Evolutionary conservation across 2,888 invertebrate genomes (phyloP), one percentile per base, ranked within the genome.

Genomic region (Sesia apiformis): DNA sequence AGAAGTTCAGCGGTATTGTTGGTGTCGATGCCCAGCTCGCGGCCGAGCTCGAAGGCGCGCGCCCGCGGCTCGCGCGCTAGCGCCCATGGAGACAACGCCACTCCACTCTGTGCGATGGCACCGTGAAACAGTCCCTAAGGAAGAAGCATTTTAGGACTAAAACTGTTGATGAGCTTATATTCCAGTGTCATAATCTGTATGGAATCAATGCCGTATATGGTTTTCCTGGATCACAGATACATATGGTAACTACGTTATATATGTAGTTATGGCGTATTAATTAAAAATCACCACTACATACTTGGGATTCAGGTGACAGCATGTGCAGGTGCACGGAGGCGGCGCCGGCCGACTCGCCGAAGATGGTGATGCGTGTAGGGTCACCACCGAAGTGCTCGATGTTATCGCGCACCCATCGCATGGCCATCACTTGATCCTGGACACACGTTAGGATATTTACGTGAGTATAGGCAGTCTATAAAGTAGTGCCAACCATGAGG

Each of bases 61-160:
- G 80, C 79, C 0, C 78, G 74, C 0, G 92, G 91, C 4, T 84
- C 80, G 53, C 80, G 78, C 0, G 91, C 88, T 61, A 92, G 78
- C 39, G 93, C 91, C 93, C 93, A 93, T 4, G 92, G 92, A 39
- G 91, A 91, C n/a, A 92, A 62, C 0, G 91, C 91, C 54, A 91
- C 84, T 0, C 93, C 93, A 61, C 92, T 92, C 69, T 92, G 90
- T 0, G 92, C 91, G 53, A 93, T 92, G 5, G 90, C 93, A 3
- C 90, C 90, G 62, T 92, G 92, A 69, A 93, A 92, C n/a, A 93
- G 76, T 40, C 92, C 92, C 80, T 90, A 57, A 8, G 38, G 38
- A 50, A 38, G 7, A 42, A 42, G 7, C 3, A 42, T 6, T 23
- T 23, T 23, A 23, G 1, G 23, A 23, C 23, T 23, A 23, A 23